A percentile compares a stretch with the other conserved stretches of the same genome.
These are phyloP conservation scores for Parauchenoglanis punctatus DNA, from an alignment of 2,797 vertebrate species.

Conservation along the genomic window DNA sequence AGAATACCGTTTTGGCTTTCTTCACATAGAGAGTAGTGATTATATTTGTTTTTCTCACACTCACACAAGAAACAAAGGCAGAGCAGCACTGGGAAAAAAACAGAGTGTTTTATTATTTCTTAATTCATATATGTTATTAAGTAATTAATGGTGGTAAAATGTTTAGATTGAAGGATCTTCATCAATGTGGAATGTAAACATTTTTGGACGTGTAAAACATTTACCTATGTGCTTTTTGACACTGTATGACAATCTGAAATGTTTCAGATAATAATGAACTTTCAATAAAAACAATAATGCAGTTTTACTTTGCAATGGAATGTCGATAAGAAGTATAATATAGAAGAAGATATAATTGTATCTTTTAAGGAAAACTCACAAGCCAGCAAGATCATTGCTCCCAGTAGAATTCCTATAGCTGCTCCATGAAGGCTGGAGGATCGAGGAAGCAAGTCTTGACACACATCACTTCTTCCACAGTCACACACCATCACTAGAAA, in stretches of 20 bases:
- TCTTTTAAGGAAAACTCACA: slow-evolving; percentile 70
- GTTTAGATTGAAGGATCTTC: not conserved
- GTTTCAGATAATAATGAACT: no score
- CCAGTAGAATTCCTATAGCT: slow-evolving; percentile 64
- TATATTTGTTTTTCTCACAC: not conserved
- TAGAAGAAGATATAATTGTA: not conserved
- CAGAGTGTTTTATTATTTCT: no score
- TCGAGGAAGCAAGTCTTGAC: slow-evolving; percentile 31
- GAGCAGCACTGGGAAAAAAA: slow-evolving; percentile 68
- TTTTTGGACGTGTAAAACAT: no score
- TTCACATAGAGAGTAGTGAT: slow-evolving; percentile 43
- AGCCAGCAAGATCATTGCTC: slow-evolving; percentile 68
- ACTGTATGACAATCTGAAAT: no score
- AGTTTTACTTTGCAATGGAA: no score
- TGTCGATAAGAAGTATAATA: no score
- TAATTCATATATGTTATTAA: not conserved
- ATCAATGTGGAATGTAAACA: no score
- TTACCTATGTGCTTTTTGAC: no score
- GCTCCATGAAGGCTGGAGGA: slow-evolving; percentile 53
- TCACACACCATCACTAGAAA: slow-evolving; percentile 73
- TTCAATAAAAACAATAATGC: no score
- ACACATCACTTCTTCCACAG: slow-evolving; percentile 64
- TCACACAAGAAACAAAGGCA: slow-evolving; percentile 34
- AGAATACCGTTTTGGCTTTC: slow-evolving; percentile 78
- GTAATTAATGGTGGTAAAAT: not conserved